A percentile compares a stretch with the other conserved stretches of the same genome.
Conservation (phyloP, 2,888 invertebrate species). For the Sinopyrophorus schimmeli region DNA sequence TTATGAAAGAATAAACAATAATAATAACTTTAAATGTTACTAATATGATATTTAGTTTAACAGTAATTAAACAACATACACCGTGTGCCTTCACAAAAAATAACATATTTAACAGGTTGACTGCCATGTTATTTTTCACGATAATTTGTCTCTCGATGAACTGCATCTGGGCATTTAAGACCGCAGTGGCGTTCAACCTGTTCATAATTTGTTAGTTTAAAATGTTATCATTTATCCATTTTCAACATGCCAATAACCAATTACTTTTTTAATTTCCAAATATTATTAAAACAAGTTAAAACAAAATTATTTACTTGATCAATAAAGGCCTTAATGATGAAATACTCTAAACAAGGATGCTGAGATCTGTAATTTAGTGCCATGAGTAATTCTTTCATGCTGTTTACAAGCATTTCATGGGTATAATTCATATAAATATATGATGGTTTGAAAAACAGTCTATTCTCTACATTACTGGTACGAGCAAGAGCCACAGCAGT, state of each 20-base stretch:
- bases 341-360: conserved; percentile 58
- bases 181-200: no score
- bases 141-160: no score
- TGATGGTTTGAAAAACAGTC: conserved; percentile 76
- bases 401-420: conserved; percentile 49
- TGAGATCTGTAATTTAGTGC: conserved; percentile 51
- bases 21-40: background rate
- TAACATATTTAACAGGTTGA: no score
- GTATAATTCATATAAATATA: conserved; percentile 45
- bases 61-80: background rate
- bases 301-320: conserved; percentile 49
- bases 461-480: conserved; percentile 67
- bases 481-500: conserved; percentile 80
- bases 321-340: conserved; percentile 54
- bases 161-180: no score
- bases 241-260: no score
- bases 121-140: no score
- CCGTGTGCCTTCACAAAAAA: no score
- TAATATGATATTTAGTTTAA: no score
- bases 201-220: no score
- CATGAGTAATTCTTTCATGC: conserved; percentile 54
- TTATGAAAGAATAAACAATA: background rate
- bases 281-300: conserved; percentile 3
- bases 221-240: no score
- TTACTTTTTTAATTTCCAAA: conserved; percentile 1